Base-by-base conservation (phyloP, 2,888 invertebrate species). In the Lithodes maja region DNA sequence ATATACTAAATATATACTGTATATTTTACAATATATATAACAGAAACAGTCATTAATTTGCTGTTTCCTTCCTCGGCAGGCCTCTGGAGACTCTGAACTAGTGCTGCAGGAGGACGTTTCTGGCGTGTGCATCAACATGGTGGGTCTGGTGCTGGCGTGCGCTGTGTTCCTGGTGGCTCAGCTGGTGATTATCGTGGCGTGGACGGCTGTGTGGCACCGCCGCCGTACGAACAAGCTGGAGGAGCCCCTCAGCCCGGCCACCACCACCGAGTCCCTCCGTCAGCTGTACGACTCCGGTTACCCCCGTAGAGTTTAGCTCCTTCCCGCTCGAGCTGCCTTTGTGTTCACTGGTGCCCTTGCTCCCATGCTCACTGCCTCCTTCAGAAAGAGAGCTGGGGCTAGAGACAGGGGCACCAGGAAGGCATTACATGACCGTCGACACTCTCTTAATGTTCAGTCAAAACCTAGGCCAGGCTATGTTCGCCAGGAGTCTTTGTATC, bases 121-220 rank as follows among this genome's bases (percentile, higher is more conserved):
- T 12, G 93, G 93, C 33, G 92, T 96, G 90, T 97, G 97, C 94
- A 95, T 97, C 92, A 97, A 97, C 94, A 95, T 96, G 93, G 95
- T 96, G 92, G 97, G 97, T 92, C 95, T 98, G 33, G 96, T 98
- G 94, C 96, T 98, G 90, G 97, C 97, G 83, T 97, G 97, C 74
- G 96, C 97, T 68, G 96, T 97, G 75, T 97, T 98, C 95, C 95
- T 98, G 92, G 96, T 97, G 83, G 97, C 96, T 52, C 98, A 98
- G 95, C 95, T 98, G 93, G 96, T 97, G 93, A 96, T 98, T 91
- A 96, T 98, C 92, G 96, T 97, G 82, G 97, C 96, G 92, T 98
- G 97, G 97, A 96, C 97, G 92, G 97, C 97, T 94, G 95, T 97
- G 93, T 97, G 97, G 96, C 97, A 97, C 94, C 95, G 97, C 93